Conservation (phyloP, 1,140 invertebrate genomes). For the Panagrolaimus sp. region DNA sequence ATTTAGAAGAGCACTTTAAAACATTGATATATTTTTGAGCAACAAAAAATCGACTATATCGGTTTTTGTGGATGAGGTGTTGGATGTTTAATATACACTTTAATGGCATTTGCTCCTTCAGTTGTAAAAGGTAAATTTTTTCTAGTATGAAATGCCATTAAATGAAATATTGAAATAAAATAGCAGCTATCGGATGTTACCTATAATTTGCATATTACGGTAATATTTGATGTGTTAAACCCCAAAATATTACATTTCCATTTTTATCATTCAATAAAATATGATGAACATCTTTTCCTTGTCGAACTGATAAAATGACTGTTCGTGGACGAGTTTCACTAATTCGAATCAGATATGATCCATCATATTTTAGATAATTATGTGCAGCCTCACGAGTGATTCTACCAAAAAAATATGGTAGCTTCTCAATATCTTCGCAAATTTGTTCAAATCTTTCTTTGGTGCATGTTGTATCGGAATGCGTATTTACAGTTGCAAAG, state of each 20-base stretch:
- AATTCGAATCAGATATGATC: not conserved
- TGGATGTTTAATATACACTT: too few species aligned
- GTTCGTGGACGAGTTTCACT: not conserved
- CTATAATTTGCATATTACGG: too few species aligned
- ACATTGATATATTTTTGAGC: too few species aligned
- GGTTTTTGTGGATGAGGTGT: too few species aligned
- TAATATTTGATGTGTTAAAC: not conserved
- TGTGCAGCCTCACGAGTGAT: not conserved
- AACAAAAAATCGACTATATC: too few species aligned
- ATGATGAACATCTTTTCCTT: not conserved
- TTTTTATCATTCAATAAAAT: constrained; percentile 6
- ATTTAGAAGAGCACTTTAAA: too few species aligned
- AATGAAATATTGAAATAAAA: too few species aligned
- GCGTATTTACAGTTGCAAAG: not conserved
- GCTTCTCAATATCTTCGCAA: not conserved
- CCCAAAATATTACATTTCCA: constrained; percentile 3
- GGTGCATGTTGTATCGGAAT: not conserved
- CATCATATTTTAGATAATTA: not conserved
- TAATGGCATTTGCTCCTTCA: too few species aligned
- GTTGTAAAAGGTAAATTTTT: too few species aligned
- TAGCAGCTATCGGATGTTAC: too few species aligned
- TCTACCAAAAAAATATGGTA: not conserved
- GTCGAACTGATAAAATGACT: not conserved
- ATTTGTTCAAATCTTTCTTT: constrained; percentile 3
- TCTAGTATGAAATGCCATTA: too few species aligned